Conservation (phyloP, 2,888 invertebrate genomes). For the Acronicta aceris region DNA sequence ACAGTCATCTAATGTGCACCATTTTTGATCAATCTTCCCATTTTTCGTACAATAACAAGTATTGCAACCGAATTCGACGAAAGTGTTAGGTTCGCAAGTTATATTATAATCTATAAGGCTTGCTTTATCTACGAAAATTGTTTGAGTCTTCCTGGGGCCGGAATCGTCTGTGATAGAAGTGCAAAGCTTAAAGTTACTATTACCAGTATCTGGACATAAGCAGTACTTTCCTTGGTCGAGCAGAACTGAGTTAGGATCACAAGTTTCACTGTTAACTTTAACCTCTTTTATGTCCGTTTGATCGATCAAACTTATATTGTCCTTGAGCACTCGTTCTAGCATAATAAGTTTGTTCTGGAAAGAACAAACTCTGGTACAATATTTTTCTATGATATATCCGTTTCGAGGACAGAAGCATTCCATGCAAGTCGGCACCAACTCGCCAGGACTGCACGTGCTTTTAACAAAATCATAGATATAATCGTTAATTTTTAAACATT, state of each 20-base stretch:
- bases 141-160: conserved; percentile 34
- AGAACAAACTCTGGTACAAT: conserved; percentile 76
- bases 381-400: conserved; percentile 65
- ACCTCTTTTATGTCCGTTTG: conserved; percentile 59
- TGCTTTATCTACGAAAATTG: conserved; percentile 30
- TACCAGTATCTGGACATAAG: conserved; percentile 73
- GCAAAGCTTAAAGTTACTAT: conserved; percentile 69
- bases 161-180: conserved; percentile 57
- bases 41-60: conserved; percentile 79
- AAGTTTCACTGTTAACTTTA: conserved; percentile 52
- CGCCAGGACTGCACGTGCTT: conserved; percentile 70
- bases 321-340: conserved; percentile 70
- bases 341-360: conserved; percentile 71
- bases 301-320: conserved; percentile 65
- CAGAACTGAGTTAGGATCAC: conserved; percentile 73
- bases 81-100: conserved; percentile 77
- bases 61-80: conserved; percentile 81
- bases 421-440: conserved; percentile 75
- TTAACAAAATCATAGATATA: conserved; percentile 59
- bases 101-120: conserved; percentile 60
- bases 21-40: conserved; percentile 79
- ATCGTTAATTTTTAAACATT: conserved; percentile 67
- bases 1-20: conserved; percentile 84
- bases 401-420: conserved; percentile 78
- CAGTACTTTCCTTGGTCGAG: conserved; percentile 72